Conservation (phyloP, 1,140 invertebrate genomes). For the Dendroctonus valens region DNA sequence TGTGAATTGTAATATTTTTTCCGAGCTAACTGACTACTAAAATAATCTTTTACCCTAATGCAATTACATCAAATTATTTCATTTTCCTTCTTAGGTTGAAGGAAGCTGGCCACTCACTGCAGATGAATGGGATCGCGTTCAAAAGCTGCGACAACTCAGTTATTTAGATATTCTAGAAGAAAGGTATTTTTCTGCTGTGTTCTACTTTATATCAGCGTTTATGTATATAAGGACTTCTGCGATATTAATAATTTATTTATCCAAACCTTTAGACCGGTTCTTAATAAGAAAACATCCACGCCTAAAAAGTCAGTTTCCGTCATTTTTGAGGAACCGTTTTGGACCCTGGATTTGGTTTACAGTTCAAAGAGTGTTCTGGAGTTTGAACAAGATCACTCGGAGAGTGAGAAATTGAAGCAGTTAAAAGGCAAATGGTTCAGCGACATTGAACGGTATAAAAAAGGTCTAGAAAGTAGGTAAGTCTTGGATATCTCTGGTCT, state of each 20-base stretch:
- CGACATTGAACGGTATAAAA: constrained; percentile 37
- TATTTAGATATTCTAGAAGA: constrained; percentile 10
- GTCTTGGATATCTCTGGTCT: no score
- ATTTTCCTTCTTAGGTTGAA: constrained; percentile 14
- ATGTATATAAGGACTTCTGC: no score
- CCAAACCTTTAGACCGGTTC: not conserved
- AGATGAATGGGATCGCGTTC: constrained; percentile 27
- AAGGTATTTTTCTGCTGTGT: not conserved
- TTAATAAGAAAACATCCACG: constrained; percentile 1
- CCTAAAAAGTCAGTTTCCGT: not conserved
- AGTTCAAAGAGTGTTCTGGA: constrained; percentile 20
- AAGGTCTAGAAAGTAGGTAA: constrained; percentile 37
- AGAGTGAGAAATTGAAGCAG: constrained; percentile 33
- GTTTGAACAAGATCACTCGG: constrained; percentile 38
- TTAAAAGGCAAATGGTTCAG: constrained; percentile 43
- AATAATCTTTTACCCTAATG: no score
- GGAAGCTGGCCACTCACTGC: constrained; percentile 34
- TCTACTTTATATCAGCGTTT: no score
- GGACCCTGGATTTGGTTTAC: constrained; percentile 21
- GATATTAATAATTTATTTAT: constrained; percentile 3
- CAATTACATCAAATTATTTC: not conserved
- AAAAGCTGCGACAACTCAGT: constrained; percentile 2
- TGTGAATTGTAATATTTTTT: no score
- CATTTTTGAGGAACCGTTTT: constrained; percentile 20
- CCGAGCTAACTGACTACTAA: no score